Evolutionary conservation across 2,113 vertebrate species (phyloP).

Genomic region (Thunnus thynnus): DNA sequence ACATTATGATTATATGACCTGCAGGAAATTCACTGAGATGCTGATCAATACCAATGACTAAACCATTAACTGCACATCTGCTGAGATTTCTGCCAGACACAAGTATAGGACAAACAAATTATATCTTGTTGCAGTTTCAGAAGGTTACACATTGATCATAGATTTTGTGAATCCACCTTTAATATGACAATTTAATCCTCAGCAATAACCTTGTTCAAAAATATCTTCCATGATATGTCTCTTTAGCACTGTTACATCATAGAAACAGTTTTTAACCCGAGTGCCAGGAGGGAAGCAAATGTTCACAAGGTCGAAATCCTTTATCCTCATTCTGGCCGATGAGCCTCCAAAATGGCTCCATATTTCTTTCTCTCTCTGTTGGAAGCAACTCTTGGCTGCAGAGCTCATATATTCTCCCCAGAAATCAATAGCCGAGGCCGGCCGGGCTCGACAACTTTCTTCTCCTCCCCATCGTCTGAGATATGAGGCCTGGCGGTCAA

Average conservation of each 20-base stretch:
- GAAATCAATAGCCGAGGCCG: slow-evolving; percentile 42
- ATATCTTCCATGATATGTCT: not conserved
- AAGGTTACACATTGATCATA: not conserved
- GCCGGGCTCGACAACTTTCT: not conserved
- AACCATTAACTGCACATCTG: not conserved
- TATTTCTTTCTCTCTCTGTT: slow-evolving; percentile 18
- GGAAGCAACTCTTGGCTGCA: not conserved
- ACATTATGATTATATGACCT: not conserved
- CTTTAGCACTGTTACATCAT: slow-evolving; percentile 4
- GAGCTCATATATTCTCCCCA: not conserved
- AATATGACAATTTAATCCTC: not conserved
- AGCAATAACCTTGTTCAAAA: slow-evolving; percentile 10
- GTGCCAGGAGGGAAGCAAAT: not conserved
- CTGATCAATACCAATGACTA: not conserved
- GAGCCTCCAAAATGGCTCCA: slow-evolving; percentile 3
- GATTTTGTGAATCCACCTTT: not conserved
- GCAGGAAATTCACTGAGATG: not conserved
- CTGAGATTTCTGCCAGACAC: not conserved
- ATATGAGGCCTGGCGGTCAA: slow-evolving; percentile 26
- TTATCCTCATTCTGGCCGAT: slow-evolving; percentile 11
- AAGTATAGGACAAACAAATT: not conserved
- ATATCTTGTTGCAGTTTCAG: not conserved
- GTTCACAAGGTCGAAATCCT: slow-evolving; percentile 15
- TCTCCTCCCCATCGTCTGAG: slow-evolving; percentile 2
- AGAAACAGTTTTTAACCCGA: not conserved